These are phyloP conservation scores for Leucozona laternaria DNA, from an alignment of 2,888 invertebrate genomes.

Conservation along the genomic window DNA sequence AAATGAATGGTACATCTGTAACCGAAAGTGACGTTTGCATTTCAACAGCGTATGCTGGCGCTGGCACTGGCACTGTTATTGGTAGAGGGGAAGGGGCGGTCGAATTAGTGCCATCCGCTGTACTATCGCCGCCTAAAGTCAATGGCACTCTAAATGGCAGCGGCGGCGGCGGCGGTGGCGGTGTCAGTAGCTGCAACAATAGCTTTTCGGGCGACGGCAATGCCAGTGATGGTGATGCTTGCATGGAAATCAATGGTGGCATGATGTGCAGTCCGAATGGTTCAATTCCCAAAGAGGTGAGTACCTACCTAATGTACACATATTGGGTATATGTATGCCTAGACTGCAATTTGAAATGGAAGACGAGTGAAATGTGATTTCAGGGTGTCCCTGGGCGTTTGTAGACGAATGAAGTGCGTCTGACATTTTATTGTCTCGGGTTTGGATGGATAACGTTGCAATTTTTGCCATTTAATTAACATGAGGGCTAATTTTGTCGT, in stretches of 20 bases:
- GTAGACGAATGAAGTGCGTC: slow-evolving; percentile 25
- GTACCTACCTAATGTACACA: too few relatives aligned
- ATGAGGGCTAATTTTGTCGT: background rate
- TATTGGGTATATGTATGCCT: background rate
- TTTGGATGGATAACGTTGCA: slow-evolving; percentile 53
- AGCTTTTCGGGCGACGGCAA: slow-evolving; percentile 77
- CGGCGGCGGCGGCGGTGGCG: slow-evolving; percentile 61
- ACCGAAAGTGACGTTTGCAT: slow-evolving; percentile 64
- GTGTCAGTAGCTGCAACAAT: slow-evolving; percentile 73
- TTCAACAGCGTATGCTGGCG: slow-evolving; percentile 34
- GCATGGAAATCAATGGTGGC: slow-evolving; percentile 81
- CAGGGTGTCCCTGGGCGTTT: background rate
- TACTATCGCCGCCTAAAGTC: slow-evolving; percentile 56
- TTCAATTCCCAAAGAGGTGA: slow-evolving; percentile 81
- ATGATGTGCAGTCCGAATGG: slow-evolving; percentile 80
- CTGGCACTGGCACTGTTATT: background rate
- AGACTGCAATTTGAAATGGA: background rate
- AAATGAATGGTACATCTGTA: slow-evolving; percentile 76
- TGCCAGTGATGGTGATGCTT: slow-evolving; percentile 80
- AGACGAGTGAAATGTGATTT: slow-evolving; percentile 37
- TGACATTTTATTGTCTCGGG: slow-evolving; percentile 39
- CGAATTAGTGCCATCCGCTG: slow-evolving; percentile 57
- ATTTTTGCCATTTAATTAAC: slow-evolving; percentile 25
- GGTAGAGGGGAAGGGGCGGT: background rate
- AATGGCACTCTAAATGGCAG: slow-evolving; percentile 67